A percentile compares a stretch with the other conserved stretches of the same genome.
phyloP scores from a whole-genome alignment of 2,888 invertebrate species.

The Mayetiola destructor region DNA sequence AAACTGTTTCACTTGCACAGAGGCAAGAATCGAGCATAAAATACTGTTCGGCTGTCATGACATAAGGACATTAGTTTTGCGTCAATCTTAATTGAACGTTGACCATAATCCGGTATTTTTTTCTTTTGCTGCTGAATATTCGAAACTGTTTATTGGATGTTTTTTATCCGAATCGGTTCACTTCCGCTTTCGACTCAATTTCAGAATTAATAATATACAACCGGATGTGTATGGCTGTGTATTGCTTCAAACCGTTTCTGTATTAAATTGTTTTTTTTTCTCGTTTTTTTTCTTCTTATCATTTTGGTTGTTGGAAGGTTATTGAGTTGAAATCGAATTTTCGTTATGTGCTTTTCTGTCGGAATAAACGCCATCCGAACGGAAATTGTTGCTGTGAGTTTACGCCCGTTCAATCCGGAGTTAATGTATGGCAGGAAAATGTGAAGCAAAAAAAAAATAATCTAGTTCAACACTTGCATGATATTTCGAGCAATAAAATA shows the following conservation, averaged over 20 bases:
- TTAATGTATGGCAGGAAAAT: background rate
- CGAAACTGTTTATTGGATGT: too few species aligned
- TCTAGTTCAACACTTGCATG: background rate
- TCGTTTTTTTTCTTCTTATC: background rate
- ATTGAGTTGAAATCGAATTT: background rate
- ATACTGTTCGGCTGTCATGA: too few species aligned
- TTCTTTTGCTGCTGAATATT: too few species aligned
- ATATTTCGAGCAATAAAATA: background rate
- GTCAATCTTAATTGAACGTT: too few species aligned
- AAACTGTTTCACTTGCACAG: too few species aligned
- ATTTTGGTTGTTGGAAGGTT: background rate
- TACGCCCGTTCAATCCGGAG: constrained; percentile 4
- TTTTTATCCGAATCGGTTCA: too few species aligned
- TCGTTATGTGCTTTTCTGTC: background rate
- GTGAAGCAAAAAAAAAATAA: background rate
- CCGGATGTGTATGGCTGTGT: background rate
- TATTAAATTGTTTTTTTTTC: too few species aligned
- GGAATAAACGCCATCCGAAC: constrained; percentile 4
- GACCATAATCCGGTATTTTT: too few species aligned
- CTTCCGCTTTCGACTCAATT: too few species aligned
- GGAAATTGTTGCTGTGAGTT: constrained; percentile 10
- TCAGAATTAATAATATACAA: constrained; percentile 2
- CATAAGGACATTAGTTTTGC: too few species aligned
- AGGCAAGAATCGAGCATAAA: too few species aligned
- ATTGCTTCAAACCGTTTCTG: background rate